Percentiles rank a stretch among this genome's conserved stretches.
Evolutionary conservation across 2,888 invertebrate genomes (phyloP).

Genomic region (Heliconius sara): DNA sequence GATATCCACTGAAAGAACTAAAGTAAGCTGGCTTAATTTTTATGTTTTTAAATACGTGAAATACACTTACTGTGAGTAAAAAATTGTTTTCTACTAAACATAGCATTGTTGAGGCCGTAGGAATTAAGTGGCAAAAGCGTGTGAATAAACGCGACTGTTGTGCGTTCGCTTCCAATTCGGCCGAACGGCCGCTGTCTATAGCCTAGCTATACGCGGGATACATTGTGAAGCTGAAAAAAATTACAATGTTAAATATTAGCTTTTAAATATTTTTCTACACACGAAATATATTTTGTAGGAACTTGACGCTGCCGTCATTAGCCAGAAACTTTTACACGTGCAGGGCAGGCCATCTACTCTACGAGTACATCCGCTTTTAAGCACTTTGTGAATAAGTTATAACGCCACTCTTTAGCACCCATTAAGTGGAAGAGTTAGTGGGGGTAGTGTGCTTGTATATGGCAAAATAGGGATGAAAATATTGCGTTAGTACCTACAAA

Average conservation of each 20-base stretch:
- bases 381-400: conserved; percentile 38
- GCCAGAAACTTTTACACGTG: conserved; percentile 37
- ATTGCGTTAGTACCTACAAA: not conserved
- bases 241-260: not conserved
- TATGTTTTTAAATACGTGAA: no score
- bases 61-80: no score
- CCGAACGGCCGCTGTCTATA: no score
- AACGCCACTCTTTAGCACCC: conserved; percentile 27
- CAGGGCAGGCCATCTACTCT: conserved; percentile 28
- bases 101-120: no score
- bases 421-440: conserved; percentile 32
- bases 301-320: conserved; percentile 29
- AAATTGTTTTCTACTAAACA: no score
- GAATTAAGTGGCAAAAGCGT: no score
- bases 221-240: not conserved
- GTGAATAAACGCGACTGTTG: no score
- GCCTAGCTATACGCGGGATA: no score
- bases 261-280: conserved; percentile 1
- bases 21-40: no score
- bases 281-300: conserved; percentile 5
- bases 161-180: no score
- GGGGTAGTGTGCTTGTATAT: conserved; percentile 1
- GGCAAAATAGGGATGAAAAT: conserved; percentile 5
- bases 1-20: no score
- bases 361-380: conserved; percentile 28